A percentile compares a stretch with the other conserved stretches of the same genome.
These are phyloP conservation scores for Sarcophaga carnaria DNA, from an alignment of 2,888 invertebrate genomes.

Conservation along the genomic window DNA sequence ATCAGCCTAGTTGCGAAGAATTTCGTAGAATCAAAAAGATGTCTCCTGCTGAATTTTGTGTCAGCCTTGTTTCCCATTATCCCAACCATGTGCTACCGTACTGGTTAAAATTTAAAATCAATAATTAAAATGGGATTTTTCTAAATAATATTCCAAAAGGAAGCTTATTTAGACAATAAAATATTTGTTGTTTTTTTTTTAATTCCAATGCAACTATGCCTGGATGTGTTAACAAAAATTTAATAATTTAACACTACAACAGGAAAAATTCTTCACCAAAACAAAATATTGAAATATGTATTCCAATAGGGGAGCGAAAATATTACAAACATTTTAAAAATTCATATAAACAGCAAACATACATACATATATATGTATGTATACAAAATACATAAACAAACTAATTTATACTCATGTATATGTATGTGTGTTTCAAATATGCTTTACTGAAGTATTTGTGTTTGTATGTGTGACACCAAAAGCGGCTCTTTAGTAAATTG, in stretches of 20 bases:
- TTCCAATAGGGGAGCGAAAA: constrained; percentile 12
- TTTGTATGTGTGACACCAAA: constrained; percentile 50
- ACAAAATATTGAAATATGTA: not conserved
- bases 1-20: no score
- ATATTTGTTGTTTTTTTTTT: no score
- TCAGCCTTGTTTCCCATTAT: no score
- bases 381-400: not conserved
- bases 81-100: no score
- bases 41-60: no score
- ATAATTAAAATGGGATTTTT: no score
- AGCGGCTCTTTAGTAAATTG: constrained; percentile 52
- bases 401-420: not conserved
- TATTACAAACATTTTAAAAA: constrained; percentile 59
- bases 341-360: constrained; percentile 47
- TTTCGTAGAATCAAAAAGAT: no score
- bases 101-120: no score
- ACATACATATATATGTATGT: not conserved
- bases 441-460: not conserved
- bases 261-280: not conserved
- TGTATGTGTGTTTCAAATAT: not conserved
- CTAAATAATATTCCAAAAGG: no score
- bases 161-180: no score
- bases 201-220: constrained; percentile 32
- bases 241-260: constrained; percentile 51
- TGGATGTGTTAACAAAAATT: constrained; percentile 53